Base-by-base conservation (phyloP, 2,888 invertebrate genomes). In the Luffia ferchaultella region DNA sequence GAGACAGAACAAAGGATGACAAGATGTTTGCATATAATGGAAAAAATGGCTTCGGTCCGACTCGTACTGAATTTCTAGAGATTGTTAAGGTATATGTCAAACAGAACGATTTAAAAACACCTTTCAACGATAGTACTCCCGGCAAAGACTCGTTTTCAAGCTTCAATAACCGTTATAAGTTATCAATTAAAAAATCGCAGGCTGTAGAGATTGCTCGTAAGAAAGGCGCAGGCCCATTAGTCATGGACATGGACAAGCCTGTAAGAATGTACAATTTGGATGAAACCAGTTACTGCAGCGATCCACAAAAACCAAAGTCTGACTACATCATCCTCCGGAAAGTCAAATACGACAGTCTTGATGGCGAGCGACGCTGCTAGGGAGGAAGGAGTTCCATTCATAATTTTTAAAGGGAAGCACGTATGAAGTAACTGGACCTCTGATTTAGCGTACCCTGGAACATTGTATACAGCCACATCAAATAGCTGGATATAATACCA, bases 401-500 rank as follows among this genome's bases (percentile, higher is more conserved):
- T 45, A 40, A 50, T 46, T 19, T 50, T 41, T 41, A 50, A 50
- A 46, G 46, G 45, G 5, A 50, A 50, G 19, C 16, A 50, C 20
- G 42, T 50, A 42, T 50, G 50, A 46, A 46, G 41, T 46, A 18
- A 16, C 12, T 50, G 50, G 50, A 50, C 42, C 3, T 50, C 46
- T 19, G 46, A 45, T 2, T 15, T n/a, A 30, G 50, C 50, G 7
- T 50, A 15, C 17, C 50, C 45, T 46, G 50, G 46, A 2, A 62
- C 55, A 5, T 50, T 54, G 17, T 61, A 58, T 54, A 57, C 59
- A 16, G 61, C 61, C 20, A 59, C 59, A 16, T 42, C 42, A 42
- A 64, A 64, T 43, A 59, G 62, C 16, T 62, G 61, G 63, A 62
- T 62, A 60, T 56, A 62, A 49, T 50, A 53, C 9, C 46, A n/a